Evolutionary conservation across 1,140 invertebrate species (phyloP).

Genomic region (Cecropterus lyciades): DNA sequence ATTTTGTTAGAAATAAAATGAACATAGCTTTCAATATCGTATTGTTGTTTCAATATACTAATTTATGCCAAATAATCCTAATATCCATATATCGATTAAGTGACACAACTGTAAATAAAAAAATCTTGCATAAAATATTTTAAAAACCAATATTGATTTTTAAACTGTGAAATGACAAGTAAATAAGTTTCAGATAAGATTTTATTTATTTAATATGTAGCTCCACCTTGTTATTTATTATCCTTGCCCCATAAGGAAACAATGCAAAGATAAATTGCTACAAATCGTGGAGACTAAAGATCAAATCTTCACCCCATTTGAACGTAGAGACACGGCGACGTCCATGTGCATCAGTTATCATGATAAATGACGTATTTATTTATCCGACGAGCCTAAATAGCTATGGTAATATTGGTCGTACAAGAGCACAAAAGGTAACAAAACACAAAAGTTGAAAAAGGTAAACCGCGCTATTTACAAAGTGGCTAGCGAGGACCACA

Average conservation of each 20-base stretch:
- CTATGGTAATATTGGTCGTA: constrained; percentile 84
- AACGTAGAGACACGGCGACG: constrained; percentile 62
- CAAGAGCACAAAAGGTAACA: constrained; percentile 84
- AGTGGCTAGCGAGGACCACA: constrained; percentile 83
- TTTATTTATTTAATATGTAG: constrained; percentile 11
- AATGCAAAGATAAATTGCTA: constrained; percentile 72
- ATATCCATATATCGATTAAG: no score
- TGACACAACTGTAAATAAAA: no score
- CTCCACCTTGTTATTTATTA: constrained; percentile 39
- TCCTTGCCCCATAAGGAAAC: constrained; percentile 50
- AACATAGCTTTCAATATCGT: no score
- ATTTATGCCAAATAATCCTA: no score
- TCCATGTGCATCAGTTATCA: constrained; percentile 79
- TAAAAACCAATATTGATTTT: background rate
- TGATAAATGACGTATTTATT: constrained; percentile 85
- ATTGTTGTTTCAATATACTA: no score
- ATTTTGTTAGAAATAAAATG: constrained; percentile 6
- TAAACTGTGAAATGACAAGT: background rate
- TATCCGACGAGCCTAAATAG: constrained; percentile 83
- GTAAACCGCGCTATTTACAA: constrained; percentile 84
- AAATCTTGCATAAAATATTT: no score
- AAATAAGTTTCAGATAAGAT: background rate
- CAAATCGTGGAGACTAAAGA: constrained; percentile 70
- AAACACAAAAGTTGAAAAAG: constrained; percentile 85
- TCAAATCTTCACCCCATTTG: constrained; percentile 76